A percentile compares a stretch with the other conserved stretches of the same genome.
These are phyloP conservation scores for Stegodyphus mimosarum DNA, from an alignment of 1,140 invertebrate genomes.

Conservation along the genomic window DNA sequence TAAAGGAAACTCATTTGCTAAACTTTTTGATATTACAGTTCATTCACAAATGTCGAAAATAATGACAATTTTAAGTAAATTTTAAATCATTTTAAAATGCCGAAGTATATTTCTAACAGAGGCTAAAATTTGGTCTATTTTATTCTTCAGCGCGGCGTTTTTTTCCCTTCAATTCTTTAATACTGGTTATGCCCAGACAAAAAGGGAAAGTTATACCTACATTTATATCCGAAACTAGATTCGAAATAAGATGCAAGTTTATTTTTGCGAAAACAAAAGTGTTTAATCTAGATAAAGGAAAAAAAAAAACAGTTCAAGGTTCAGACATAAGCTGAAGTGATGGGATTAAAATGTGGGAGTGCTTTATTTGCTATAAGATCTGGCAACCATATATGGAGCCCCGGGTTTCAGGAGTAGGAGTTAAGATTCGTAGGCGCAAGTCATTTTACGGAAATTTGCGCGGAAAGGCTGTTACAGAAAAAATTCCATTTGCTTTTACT, in stretches of 20 bases:
- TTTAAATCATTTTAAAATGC: too few relatives aligned
- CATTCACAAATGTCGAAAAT: too few relatives aligned
- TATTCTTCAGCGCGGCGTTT: too few relatives aligned
- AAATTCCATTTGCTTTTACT: not conserved
- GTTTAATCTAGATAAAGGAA: too few relatives aligned
- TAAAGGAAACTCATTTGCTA: too few relatives aligned
- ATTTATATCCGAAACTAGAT: not conserved
- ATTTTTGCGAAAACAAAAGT: too few relatives aligned
- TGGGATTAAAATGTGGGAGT: constrained; percentile 49
- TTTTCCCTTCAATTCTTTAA: not conserved
- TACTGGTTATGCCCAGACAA: not conserved
- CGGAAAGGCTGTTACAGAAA: not conserved
- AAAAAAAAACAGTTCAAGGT: too few relatives aligned
- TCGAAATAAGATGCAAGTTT: not conserved
- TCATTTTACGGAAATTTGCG: not conserved
- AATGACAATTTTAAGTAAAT: too few relatives aligned
- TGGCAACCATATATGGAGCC: constrained; percentile 10
- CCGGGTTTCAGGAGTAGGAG: constrained; percentile 29
- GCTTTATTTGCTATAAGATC: constrained; percentile 35
- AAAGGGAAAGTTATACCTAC: not conserved
- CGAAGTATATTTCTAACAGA: too few relatives aligned
- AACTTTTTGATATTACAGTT: too few relatives aligned
- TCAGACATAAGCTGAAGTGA: not conserved
- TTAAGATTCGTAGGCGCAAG: constrained; percentile 38
- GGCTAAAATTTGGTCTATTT: too few relatives aligned